Evolutionary conservation across 2,797 vertebrate genomes (phyloP), one percentile per base, ranked within the genome.

Genomic region (Urophycis tenuis): DNA sequence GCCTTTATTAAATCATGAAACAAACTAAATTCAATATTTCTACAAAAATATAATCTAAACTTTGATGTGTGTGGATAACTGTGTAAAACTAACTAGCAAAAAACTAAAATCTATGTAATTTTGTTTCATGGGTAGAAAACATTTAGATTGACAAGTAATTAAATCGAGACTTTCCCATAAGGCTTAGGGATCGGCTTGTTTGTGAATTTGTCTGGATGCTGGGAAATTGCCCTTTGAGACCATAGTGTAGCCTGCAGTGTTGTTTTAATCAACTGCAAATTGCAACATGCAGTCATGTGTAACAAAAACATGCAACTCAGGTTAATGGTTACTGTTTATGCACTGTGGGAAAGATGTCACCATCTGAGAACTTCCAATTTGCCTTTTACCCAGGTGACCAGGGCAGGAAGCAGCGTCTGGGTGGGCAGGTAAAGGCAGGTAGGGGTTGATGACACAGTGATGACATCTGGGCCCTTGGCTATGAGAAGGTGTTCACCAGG

Each of bases 361-460:
- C 88, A 82, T 71, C 80, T 72, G 75, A 49, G 85, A 84, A 79
- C 81, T 82, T 86, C 83, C 86, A 88, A 86, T 89, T 85, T 82
- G 84, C 34, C 34, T 80, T 83, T 78, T 77, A 45, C 90, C 84
- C 87, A n/a, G 39, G 80, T 80, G 87, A 81, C 1, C 31, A 35
- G 29, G 2, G 33, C 69, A 75, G 85, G 77, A 85, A 77, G 77
- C 64, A 29, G 34, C 45, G 81, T 73, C 71, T 73, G 72, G 75
- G 75, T 78, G 87, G 88, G 87, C 92, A 87, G 88, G 93, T 80
- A 83, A 84, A 80, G 87, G 89, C 93, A 92, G 81, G 93, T 80
- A 90, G 85, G 71, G 87, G 87, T 92, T 90, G 92, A 80, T 84
- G 34, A 79, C n/a, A 29, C n/a, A 87, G 78, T 81, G 83, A 87